Evolutionary conservation across 2,888 invertebrate genomes (phyloP), one percentile per base, ranked within the genome.

Genomic region (Cactoblastis cactorum): DNA sequence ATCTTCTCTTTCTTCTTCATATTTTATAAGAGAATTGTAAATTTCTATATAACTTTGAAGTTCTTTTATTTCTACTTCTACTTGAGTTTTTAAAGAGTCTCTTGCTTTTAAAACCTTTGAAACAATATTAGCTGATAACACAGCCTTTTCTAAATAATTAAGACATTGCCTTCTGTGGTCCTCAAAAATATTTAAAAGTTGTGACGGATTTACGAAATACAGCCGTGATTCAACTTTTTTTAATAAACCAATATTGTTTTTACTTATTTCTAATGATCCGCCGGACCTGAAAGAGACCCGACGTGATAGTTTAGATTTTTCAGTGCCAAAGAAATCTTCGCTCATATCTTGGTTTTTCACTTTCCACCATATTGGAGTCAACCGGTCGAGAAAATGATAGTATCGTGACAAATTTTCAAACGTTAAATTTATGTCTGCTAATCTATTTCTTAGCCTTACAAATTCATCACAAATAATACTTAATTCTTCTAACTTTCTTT

Each of bases 101-200:
- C 56, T 60, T 12, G 52, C 37, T 52, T 55, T 61, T 0, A 60
- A 12, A 17, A 69, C 53, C 5, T 53, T 48, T 3, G 14, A 53
- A 4, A 66, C 28, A 6, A 63, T 41, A 12, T 49, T 56, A 22
- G 58, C 49, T 3, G 61, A 51, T 6, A 55, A 52, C 5, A 46
- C 53, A 19, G 69, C 59, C 19, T 69, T 65, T 53, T 65, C 51
- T 62, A 74, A 62, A 28, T 72, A 72, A 50, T 68, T 68, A 11
- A 69, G 53, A 38, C 73, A 71, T 53, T 71, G 69, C 6, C 54
- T 53, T 15, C 64, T 53, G 6, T 65, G 22, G 8, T 54, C 33
- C 3, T 67, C 61, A 19, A 64, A 69, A 17, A 65, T 43, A 3
- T 41, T n/a, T 14, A 62, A 53, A 24, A 73, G 43, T 50, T 69